Base-by-base conservation (phyloP, 2,113 vertebrate genomes). In the Potamarius usumacintae region DNA sequence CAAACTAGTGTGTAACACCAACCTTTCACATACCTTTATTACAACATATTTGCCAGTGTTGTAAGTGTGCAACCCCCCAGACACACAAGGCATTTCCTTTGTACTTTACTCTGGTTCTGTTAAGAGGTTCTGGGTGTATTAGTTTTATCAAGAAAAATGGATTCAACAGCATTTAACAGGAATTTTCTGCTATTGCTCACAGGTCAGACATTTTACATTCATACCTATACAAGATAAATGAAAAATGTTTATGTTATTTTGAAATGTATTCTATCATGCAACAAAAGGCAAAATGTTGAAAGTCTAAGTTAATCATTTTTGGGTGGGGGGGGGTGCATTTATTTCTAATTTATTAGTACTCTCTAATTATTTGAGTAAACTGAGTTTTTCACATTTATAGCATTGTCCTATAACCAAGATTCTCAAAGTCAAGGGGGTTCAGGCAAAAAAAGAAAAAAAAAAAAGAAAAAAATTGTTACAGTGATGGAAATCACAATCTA, bases 151-250 rank as follows among this genome's bases (percentile, higher is more conserved):
- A 58, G 55, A 50, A 50, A 17, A 83, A 67, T 83, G 82, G 82
- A 25, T 17, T 62, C 42, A 42, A 20, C 9, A 42, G 62, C 74
- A 20, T 27, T 60, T 8, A 18, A 2, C 58, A 42, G 8, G 30
- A 82, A 27, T 20, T 11, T 85, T 62, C 5, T 88, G n/a, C 78
- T 88, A n/a, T 25, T 88, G 20, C 12, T 88, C 27, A 79, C 90
- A 83, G 85, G 89, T 91, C 74, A 91, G 90, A 86, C 0, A 50
- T 60, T 72, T 85, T 74, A 30, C 25, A 27, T 80, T 80, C 7
- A 34, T 34, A 20, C 7, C 22, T 8, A 50, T 15, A n/a, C 22
- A 12, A 53, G 22, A 77, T 52, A 53, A 53, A 77, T 77, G 6
- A 42, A 74, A 72, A 7, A n/a, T 79, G 25, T 27, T 79, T 42